Base-by-base conservation (phyloP, 2,113 vertebrate genomes). In the Raphicerus campestris region DNA sequence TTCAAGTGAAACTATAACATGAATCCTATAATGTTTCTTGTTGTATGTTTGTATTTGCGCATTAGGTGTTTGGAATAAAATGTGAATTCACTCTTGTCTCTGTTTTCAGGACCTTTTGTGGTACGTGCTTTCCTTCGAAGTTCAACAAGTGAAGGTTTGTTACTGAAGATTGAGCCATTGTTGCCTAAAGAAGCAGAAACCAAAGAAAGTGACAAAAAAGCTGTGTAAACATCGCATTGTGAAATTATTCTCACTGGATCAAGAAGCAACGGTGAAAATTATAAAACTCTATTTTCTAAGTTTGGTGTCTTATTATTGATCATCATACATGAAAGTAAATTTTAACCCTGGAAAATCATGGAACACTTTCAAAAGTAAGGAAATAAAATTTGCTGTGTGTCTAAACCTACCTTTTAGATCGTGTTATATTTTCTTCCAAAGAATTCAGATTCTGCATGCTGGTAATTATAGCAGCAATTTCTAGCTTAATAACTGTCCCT, bases 91-190 rank as follows among this genome's bases (percentile, higher is more conserved):
- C 42, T 83, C 5, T 95, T 96, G 58, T 53, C 60, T 90, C 96
- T 93, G 55, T 97, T 96, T 96, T 26, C 87, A 99, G 99, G 99
- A 60, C 98, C 99, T 0, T 98, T 99, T 92, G 99, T 99, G 6
- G 97, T 98, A 83, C 98, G 97, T 28, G 97, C 99, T 61, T 98
- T 99, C 61, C 91, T 99, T 39, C 93, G 98, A 53, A 99, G 99
- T 98, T 98, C 98, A 2, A 99, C 99, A 81, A 99, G 99, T 32
- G 99, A 99, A 96, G 99, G 98, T 3, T 94, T 99, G 90, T 98
- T 98, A 26, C 97, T 99, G 92, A 98, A 98, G 24, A 98, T 98
- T 0, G 94, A 99, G 42, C 97, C 98, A 0, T 91, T 99, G 88
- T 93, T 99, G 1, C 99, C 99, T 6, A 93, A 98, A 93, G 95